Evolutionary conservation across 2,888 invertebrate species (phyloP), one percentile per base, ranked within the genome.

Genomic region (Ophion ventricosus): DNA sequence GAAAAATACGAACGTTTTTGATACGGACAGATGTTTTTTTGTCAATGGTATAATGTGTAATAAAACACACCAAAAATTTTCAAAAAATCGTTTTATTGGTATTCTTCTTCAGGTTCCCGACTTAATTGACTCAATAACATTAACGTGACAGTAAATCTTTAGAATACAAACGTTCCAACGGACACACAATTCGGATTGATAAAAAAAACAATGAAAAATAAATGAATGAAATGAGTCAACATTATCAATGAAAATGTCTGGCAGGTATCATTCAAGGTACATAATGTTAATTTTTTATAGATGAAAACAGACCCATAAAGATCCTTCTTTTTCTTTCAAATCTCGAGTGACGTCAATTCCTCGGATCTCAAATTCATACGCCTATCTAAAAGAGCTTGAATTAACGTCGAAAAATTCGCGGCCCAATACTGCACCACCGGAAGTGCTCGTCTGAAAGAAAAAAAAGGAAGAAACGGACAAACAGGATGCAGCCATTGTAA

Each of bases 401-500:
- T 25, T 0, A 2, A 25, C 3, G 25, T 25, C 25, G 43, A 10
- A 10, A 29, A 54, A n/a, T 54, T 4, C 11, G 11, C 56, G n/a
- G 26, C 49, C 61, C 26, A 74, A n/a, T 3, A 40, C 49, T 26
- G n/a, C 26, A 49, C 26, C 61, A 43, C 25, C 74, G 61, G 25
- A 59, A 56, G 56, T 57, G 57, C 29, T 59, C 20, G 72, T 40
- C 11, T 14, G 17, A 11, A 73, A 61, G 40, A n/a, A 59, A 8
- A 40, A n/a, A 14, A n/a, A 29, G n/a, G 25, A 29, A 64, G 25
- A 67, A 43, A 67, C 23, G 3, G 23, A 8, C 29, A 54, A 29
- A 59, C 70, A 66, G 4, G n/a, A 66, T 72, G 7, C 73, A 66
- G 59, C 63, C 76, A 82, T 80, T 79, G 79, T 85, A 69, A 67